Evolutionary conservation across 2,797 vertebrate genomes (phyloP).

Genomic region (Cirrhinus molitorella): DNA sequence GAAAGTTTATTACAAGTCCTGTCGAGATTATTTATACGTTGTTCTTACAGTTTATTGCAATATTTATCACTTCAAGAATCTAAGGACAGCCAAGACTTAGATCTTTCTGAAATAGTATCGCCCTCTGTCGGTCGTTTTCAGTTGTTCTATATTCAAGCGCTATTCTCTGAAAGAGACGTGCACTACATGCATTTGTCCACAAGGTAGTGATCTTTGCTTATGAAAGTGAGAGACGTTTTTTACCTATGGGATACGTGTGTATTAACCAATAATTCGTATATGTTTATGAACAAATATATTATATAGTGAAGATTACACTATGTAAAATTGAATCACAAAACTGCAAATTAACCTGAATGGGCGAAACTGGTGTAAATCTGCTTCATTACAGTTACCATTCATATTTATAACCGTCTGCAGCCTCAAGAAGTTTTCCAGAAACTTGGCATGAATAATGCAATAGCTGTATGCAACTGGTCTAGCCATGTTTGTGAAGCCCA

Average conservation of each 20-base stretch:
- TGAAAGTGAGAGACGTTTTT: not conserved
- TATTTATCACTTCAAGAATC: not conserved
- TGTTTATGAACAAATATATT: not conserved
- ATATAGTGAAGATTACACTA: not conserved
- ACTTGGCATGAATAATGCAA: slow-evolving; percentile 41
- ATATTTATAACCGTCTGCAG: slow-evolving; percentile 18
- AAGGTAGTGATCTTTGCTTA: slow-evolving; percentile 36
- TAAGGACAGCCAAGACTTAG: not conserved
- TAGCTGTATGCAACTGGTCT: slow-evolving; percentile 33
- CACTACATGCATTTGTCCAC: slow-evolving; percentile 37
- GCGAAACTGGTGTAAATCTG: not conserved
- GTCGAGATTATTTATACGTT: not conserved
- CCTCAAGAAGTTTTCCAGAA: slow-evolving; percentile 17
- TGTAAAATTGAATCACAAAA: not conserved
- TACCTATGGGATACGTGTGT: not conserved
- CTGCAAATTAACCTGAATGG: slow-evolving; percentile 14
- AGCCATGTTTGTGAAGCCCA: not conserved
- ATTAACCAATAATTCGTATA: not conserved
- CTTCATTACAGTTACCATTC: slow-evolving; percentile 29
- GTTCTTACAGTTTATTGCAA: not conserved
- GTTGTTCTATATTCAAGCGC: not conserved
- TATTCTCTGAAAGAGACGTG: slow-evolving; percentile 43
- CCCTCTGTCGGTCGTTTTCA: slow-evolving; percentile 38
- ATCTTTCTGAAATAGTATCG: slow-evolving; percentile 25
- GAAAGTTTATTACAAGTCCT: not conserved